phyloP scores from a whole-genome alignment of 2,797 vertebrate genomes.

The Cyclura pinguis region DNA sequence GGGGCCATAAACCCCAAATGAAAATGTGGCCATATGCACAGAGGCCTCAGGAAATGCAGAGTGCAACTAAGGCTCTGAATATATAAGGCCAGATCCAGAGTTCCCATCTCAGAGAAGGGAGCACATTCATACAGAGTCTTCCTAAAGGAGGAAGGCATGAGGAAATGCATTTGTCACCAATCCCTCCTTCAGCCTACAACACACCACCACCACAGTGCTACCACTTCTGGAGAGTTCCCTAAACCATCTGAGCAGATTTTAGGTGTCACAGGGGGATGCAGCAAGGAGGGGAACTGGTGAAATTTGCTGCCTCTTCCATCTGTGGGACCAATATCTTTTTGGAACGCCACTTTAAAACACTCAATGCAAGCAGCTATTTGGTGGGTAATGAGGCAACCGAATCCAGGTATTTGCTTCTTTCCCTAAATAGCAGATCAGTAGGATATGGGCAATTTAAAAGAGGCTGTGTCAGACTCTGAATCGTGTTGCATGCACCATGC shows the following conservation, averaged over 20 bases:
- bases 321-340: background rate
- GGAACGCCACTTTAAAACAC: background rate
- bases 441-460: constrained; percentile 3
- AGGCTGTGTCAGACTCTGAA: background rate
- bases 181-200: background rate
- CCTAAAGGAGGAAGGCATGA: background rate
- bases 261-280: background rate
- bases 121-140: background rate
- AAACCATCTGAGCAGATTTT: background rate
- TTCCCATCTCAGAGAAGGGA: background rate
- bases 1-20: constrained; percentile 22
- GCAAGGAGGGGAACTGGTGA: background rate
- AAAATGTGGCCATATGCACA: constrained; percentile 4
- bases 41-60: background rate
- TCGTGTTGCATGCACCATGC: background rate
- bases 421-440: background rate
- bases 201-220: too few relatives aligned
- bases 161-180: background rate
- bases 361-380: background rate
- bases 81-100: background rate
- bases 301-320: background rate
- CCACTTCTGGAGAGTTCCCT: background rate
- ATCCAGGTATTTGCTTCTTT: background rate
- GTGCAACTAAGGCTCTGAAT: background rate
- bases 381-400: background rate